Base-by-base conservation (phyloP, 2,113 vertebrate species). In the Misgurnus anguillicaudatus region DNA sequence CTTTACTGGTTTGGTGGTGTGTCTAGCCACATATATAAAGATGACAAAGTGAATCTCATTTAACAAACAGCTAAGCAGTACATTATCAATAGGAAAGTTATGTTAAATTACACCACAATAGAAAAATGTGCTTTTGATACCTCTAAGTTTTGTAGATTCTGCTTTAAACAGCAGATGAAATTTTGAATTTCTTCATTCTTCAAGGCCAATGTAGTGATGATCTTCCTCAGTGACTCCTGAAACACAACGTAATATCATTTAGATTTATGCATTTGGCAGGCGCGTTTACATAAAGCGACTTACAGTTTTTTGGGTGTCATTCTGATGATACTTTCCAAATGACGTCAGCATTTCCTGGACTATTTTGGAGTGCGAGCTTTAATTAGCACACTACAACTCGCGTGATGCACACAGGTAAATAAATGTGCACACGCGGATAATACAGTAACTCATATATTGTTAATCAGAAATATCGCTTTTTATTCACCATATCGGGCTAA, bases 131-230 rank as follows among this genome's bases (percentile, higher is more conserved):
- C 38, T 3, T 5, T 14, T 87, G 24, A 31, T 31, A 93, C 97
- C 95, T 98, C 95, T 73, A 98, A 87, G 6, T 97, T 98, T 77
- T 94, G 91, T 17, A 97, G 87, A 91, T 90, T 97, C 88, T 97
- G 95, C 79, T 98, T 97, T 66, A 98, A 92, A n/a, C 90, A 89
- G 80, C 95, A 94, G 85, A 94, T 91, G 60, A 98, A 98, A 88
- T 95, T 96, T 61, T 97, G 95, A 21, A 97, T 96, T 90, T 98
- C 97, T 76, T 98, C 97, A 11, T 98, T 98, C 89, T 98, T 98
- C 86, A 95, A 84, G 2, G 97, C 95, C 86, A 98, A 78, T 0
- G 96, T 97, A 60, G 95, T 95, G 87, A 95, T 95, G 90, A 98
- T 97, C 87, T 95, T 97, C 62, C 88, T 87, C 76, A 98, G 89